Evolutionary conservation across 1,140 invertebrate species (phyloP).

Genomic region (Drosophila setifemur): DNA sequence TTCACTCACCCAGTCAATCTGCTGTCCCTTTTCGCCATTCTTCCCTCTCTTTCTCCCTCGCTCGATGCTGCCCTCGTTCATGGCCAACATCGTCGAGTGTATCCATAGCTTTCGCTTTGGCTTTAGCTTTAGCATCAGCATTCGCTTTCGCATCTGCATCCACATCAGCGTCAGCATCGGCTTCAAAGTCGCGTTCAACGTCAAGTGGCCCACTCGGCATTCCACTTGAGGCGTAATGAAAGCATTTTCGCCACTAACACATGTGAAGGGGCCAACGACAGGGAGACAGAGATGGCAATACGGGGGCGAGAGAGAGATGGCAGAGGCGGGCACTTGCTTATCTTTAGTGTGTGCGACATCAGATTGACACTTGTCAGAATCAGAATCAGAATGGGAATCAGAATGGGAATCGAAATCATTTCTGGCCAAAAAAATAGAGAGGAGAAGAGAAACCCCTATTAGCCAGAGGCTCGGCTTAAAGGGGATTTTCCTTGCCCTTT

Average conservation of each 20-base stretch:
- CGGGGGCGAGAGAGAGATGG: not conserved
- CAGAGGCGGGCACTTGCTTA: conserved; percentile 41
- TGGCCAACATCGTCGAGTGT: conserved; percentile 28
- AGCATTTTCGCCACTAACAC: conserved; percentile 70
- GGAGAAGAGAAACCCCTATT: conserved; percentile 7
- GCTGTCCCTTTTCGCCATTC: not conserved
- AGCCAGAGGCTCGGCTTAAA: conserved; percentile 19
- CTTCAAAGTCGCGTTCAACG: conserved; percentile 57
- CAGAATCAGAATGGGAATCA: too few species aligned
- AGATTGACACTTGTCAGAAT: conserved; percentile 67
- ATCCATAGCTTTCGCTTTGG: conserved; percentile 12
- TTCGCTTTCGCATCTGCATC: conserved; percentile 18
- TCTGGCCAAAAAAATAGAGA: conserved; percentile 34
- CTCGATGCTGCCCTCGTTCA: conserved; percentile 38
- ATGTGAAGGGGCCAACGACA: conserved; percentile 23
- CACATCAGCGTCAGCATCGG: conserved; percentile 28
- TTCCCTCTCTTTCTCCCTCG: not conserved
- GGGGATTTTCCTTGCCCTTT: not conserved
- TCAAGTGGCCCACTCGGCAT: conserved; percentile 73
- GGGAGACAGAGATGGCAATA: not conserved
- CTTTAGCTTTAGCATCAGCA: conserved; percentile 7
- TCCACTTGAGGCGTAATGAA: conserved; percentile 77
- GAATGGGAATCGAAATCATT: too few species aligned
- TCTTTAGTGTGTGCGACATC: conserved; percentile 45
- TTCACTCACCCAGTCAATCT: not conserved